Evolutionary conservation across 2,888 invertebrate genomes (phyloP), one percentile per base, ranked within the genome.

Genomic region (Sympetrum striolatum): DNA sequence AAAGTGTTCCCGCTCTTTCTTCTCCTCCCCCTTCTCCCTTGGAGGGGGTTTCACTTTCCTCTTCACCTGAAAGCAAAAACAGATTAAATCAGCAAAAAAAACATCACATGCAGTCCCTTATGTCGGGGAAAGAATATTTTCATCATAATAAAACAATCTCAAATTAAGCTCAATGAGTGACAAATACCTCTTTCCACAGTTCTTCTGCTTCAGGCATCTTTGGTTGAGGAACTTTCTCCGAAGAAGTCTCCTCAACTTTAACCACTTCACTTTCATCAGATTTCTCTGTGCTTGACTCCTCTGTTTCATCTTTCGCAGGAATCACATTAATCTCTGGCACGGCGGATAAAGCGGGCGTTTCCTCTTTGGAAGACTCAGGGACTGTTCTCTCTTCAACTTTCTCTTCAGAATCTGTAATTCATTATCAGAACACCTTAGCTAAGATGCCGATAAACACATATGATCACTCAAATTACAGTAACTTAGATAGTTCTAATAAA

Each of bases 121-220:
- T 82, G 80, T 80, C 48, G 82, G 80, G 53, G 90, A 44, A 90
- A 79, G 48, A 90, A 82, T 25, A 86, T 79, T 64, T 73, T 90
- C 86, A 82, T 73, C 79, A 79, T 60, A 35, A 48, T 44, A 79
- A 18, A 91, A 25, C 31, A 64, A 18, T 4, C 58, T 48, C 15
- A 58, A 12, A n/a, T 18, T 58, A 39, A 37, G 73, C 8, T 35
- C 18, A 0, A 81, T n/a, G 81, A 48, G 80, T 4, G 64, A 48
- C 31, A 25, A 18, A n/a, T 91, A 96, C 96, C 93, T 96, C 95
- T 93, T 94, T 94, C 96, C 96, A 96, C 90, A 94, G 94, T 90
- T 95, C 95, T 91, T 94, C 94, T n/a, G 93, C 92, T 22, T 92
- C 90, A 0, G 92, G 79, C 60, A 64, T 18, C 64, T 81, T 53